These are phyloP conservation scores for Diachasma alloeum DNA, from an alignment of 1,140 invertebrate genomes.

Conservation along the genomic window DNA sequence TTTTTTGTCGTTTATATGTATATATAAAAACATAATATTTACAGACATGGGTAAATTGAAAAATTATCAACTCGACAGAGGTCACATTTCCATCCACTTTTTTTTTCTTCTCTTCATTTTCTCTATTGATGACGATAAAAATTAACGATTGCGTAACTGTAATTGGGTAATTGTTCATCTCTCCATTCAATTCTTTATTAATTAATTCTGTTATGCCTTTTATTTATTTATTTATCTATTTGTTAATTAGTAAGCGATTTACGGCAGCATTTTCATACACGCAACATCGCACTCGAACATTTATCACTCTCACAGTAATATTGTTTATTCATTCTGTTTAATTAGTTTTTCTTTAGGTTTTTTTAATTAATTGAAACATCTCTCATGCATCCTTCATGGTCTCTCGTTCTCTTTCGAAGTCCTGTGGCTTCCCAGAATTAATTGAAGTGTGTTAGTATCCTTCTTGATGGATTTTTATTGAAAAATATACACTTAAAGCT, in stretches of 20 bases:
- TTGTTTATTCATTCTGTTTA: conserved; percentile 26
- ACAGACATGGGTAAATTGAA: conserved; percentile 60
- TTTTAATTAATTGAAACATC: conserved; percentile 15
- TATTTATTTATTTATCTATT: conserved; percentile 24
- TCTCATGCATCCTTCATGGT: conserved; percentile 4
- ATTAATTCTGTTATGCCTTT: conserved; percentile 16
- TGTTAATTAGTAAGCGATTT: conserved; percentile 36
- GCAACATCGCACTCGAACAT: conserved; percentile 18
- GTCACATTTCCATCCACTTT: conserved; percentile 5
- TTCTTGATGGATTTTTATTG: conserved; percentile 46
- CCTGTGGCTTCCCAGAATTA: neutral
- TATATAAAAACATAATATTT: conserved; percentile 66
- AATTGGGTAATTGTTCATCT: neutral
- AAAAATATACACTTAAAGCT: conserved; percentile 64
- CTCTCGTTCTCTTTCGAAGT: neutral
- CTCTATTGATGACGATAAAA: conserved; percentile 30
- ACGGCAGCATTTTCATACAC: conserved; percentile 34
- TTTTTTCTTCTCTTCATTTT: conserved; percentile 14
- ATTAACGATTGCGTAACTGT: conserved; percentile 23
- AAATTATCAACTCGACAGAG: conserved; percentile 53
- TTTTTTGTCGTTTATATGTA: conserved; percentile 48
- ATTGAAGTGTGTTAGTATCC: neutral
- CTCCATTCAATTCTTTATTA: conserved; percentile 16
- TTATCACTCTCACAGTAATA: conserved; percentile 13
- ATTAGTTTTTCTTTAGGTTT: conserved; percentile 19